Conservation (phyloP, 2,113 vertebrate genomes). For the Ariopsis seemanni region DNA sequence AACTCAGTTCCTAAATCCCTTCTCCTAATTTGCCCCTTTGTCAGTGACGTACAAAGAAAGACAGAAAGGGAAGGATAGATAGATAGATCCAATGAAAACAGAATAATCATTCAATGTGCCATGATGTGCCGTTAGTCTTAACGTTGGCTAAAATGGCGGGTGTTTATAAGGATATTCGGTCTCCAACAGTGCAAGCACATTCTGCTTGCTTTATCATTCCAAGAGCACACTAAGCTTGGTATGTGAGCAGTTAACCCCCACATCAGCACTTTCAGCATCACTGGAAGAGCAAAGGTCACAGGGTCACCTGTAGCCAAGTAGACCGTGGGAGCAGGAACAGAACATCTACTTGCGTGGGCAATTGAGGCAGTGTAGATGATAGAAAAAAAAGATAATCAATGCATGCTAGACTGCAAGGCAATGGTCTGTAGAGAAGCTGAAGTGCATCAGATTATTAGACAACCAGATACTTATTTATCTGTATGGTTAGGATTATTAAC, state of each 20-base stretch:
- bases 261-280: slow-evolving; percentile 17
- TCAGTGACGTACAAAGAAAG: not conserved
- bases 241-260: not conserved
- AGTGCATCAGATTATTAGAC: not conserved
- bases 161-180: not conserved
- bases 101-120: not conserved
- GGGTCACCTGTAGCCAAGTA: slow-evolving; percentile 16
- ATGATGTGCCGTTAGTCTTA: not conserved
- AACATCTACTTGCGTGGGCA: slow-evolving; percentile 13
- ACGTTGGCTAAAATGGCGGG: not conserved
- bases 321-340: not conserved
- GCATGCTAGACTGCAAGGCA: not conserved
- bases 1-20: not conserved
- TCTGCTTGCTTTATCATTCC: not conserved
- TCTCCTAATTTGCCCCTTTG: not conserved
- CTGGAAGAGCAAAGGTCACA: not conserved
- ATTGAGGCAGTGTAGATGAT: not conserved
- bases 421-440: not conserved
- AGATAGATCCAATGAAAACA: not conserved
- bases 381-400: not conserved
- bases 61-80: not conserved
- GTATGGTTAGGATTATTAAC: not conserved
- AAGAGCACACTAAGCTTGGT: not conserved
- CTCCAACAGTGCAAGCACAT: not conserved
- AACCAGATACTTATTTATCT: not conserved